phyloP scores from a whole-genome alignment of 2,888 invertebrate genomes.

The Acholoe squamosa region DNA sequence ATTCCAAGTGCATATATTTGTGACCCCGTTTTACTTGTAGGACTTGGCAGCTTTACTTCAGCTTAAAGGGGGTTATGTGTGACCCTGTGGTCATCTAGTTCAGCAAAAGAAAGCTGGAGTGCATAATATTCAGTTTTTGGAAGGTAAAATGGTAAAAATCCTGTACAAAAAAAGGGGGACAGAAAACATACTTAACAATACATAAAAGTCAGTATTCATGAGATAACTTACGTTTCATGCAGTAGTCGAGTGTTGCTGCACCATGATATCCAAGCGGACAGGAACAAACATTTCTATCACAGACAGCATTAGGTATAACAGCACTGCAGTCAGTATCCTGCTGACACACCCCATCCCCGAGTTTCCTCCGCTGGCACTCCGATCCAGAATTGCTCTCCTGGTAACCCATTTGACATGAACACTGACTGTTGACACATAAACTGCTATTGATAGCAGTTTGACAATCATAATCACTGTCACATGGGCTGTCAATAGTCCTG shows the following conservation, averaged over 20 bases:
- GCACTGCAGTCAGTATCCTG: neutral
- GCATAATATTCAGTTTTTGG: too few relatives aligned
- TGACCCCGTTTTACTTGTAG: too few relatives aligned
- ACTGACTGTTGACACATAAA: neutral
- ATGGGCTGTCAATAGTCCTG: neutral
- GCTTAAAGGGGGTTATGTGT: too few relatives aligned
- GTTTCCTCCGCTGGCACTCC: neutral
- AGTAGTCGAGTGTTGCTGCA: neutral
- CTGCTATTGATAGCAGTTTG: neutral
- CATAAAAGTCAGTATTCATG: neutral
- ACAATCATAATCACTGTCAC: slow-evolving; percentile 18
- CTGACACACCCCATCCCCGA: neutral
- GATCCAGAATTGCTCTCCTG: neutral
- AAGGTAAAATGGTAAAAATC: too few relatives aligned
- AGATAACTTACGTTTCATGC: neutral
- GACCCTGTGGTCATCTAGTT: too few relatives aligned
- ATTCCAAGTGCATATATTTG: too few relatives aligned
- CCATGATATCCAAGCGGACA: neutral
- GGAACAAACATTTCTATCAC: neutral
- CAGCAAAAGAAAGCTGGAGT: too few relatives aligned
- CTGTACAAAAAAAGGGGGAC: neutral
- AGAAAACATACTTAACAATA: neutral
- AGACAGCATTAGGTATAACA: neutral
- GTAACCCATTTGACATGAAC: neutral
- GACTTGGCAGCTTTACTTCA: too few relatives aligned